These are phyloP conservation scores for Troides aeacus DNA, from an alignment of 2,888 invertebrate genomes.

Conservation along the genomic window DNA sequence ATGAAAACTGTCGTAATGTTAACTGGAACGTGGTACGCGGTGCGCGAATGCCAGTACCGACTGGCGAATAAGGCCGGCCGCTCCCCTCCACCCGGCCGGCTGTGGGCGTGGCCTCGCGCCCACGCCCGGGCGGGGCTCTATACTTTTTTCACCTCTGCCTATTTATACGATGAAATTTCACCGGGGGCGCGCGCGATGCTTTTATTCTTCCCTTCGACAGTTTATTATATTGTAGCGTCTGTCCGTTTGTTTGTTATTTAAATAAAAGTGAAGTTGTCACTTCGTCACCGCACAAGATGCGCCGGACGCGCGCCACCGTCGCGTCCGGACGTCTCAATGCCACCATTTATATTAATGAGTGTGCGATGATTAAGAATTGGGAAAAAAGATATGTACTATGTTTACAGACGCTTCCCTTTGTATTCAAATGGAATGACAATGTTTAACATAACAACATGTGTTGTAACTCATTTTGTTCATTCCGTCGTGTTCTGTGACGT, in stretches of 20 bases:
- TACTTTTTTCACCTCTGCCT: constrained; percentile 48
- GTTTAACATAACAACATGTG: no score
- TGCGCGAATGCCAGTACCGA: constrained; percentile 63
- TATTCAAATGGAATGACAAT: no score
- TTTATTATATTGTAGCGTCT: constrained; percentile 73
- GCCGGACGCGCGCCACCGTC: constrained; percentile 34
- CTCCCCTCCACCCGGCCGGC: constrained; percentile 44
- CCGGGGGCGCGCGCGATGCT: constrained; percentile 36
- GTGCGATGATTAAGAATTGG: constrained; percentile 2
- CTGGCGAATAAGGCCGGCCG: constrained; percentile 60
- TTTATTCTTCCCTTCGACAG: constrained; percentile 54
- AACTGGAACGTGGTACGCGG: constrained; percentile 54
- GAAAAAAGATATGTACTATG: no score
- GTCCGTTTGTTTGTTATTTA: constrained; percentile 64
- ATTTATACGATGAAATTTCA: constrained; percentile 53
- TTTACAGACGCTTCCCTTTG: no score
- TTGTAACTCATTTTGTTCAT: no score
- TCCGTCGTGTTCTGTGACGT: no score
- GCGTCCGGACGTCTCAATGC: constrained; percentile 57
- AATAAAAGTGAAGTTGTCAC: constrained; percentile 59
- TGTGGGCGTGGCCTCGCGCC: constrained; percentile 56
- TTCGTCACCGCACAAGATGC: constrained; percentile 48
- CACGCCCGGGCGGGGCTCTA: constrained; percentile 51
- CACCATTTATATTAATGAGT: constrained; percentile 29
- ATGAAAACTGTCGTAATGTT: constrained; percentile 35